Percentiles rank a stretch among this genome's conserved stretches.
These are phyloP conservation scores for Zoanthus sociatus DNA, from an alignment of 92 coral and sea anemone species.

Conservation along the genomic window DNA sequence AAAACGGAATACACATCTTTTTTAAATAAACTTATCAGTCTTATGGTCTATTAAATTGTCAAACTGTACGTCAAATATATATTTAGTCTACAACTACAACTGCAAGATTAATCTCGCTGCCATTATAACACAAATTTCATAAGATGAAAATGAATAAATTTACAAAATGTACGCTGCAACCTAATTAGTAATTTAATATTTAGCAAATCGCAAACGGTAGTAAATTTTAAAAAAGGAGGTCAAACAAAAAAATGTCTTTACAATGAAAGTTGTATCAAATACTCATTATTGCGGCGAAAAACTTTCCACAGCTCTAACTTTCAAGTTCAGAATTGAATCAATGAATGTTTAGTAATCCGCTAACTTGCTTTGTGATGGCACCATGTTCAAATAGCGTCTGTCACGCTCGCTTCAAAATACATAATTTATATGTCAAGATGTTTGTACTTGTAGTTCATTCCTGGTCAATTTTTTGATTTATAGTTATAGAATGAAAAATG, in stretches of 20 bases:
- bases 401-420: conserved; percentile 17
- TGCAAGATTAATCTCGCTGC: not conserved
- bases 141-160: not conserved
- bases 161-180: not conserved
- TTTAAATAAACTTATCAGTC: not conserved
- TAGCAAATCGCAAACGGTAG: not conserved
- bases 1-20: not conserved
- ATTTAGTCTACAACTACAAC: not conserved
- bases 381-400: not conserved
- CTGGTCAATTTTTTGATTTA: not conserved
- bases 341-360: not conserved
- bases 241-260: not conserved
- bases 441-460: not conserved
- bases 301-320: too few species aligned
- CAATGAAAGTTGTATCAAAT: too few species aligned
- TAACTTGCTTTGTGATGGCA: not conserved
- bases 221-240: not conserved
- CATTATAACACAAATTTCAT: not conserved
- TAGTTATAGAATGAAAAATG: not conserved
- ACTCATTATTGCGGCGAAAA: too few species aligned
- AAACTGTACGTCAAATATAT: not conserved
- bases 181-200: not conserved
- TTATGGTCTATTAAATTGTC: not conserved
- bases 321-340: too few species aligned
- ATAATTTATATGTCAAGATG: conserved; percentile 31